phyloP scores from a whole-genome alignment of 2,113 vertebrate genomes.

The Asarcornis scutulata region DNA sequence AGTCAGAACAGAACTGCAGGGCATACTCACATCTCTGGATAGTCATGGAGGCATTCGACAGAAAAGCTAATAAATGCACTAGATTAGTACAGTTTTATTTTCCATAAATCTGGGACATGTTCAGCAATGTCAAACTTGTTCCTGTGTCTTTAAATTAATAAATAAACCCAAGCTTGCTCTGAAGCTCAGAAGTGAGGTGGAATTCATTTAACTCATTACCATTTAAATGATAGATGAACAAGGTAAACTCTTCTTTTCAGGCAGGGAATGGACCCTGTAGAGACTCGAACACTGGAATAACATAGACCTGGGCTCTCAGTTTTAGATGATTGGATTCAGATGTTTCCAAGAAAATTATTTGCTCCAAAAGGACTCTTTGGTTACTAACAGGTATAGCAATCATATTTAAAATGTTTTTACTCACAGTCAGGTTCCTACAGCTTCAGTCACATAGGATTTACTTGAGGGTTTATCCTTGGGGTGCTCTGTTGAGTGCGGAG shows the following conservation, averaged over 20 bases:
- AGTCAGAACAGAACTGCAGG: constrained; percentile 48
- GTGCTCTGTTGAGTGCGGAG: background rate
- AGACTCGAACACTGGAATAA: background rate
- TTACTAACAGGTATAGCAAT: constrained; percentile 52
- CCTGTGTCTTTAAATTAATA: constrained; percentile 50
- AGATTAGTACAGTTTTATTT: constrained; percentile 66
- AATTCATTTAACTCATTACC: constrained; percentile 65
- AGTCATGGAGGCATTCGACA: background rate
- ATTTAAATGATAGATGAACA: constrained; percentile 63
- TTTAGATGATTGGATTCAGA: constrained; percentile 55
- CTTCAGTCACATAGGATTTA: constrained; percentile 45
- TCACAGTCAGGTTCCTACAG: constrained; percentile 45
- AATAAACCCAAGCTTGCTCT: constrained; percentile 45
- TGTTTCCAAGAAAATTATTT: constrained; percentile 50
- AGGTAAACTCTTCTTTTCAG: constrained; percentile 46
- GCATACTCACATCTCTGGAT: constrained; percentile 36
- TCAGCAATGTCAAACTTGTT: constrained; percentile 50
- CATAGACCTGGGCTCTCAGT: background rate
- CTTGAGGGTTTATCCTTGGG: constrained; percentile 22
- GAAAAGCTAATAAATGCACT: constrained; percentile 48
- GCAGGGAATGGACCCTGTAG: background rate
- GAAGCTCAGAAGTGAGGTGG: constrained; percentile 57
- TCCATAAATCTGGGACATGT: constrained; percentile 53
- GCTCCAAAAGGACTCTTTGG: constrained; percentile 42
- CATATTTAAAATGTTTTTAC: constrained; percentile 59